These are phyloP conservation scores for Pitangus sulphuratus DNA, from an alignment of 2,797 vertebrate genomes.

Conservation along the genomic window DNA sequence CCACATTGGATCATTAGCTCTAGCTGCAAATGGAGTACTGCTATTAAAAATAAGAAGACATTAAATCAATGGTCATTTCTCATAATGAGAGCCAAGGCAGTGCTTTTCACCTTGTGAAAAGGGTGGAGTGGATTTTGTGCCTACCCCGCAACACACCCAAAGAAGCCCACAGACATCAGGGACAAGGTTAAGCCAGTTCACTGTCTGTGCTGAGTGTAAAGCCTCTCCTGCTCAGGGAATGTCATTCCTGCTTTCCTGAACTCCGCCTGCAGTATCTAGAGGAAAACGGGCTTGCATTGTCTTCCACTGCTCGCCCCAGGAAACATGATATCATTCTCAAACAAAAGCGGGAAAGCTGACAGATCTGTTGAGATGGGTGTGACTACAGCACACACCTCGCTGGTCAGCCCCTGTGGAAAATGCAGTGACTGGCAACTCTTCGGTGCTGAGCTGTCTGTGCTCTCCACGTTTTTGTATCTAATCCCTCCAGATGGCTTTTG, in stretches of 20 bases:
- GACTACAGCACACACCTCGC: conserved; percentile 71
- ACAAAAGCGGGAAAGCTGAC: conserved; percentile 86
- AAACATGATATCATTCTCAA: conserved; percentile 83
- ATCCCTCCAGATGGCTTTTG: background rate
- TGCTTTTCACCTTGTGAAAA: conserved; percentile 50
- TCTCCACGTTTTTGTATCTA: accelerated
- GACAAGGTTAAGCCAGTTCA: conserved; percentile 71
- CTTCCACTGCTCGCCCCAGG: conserved; percentile 78
- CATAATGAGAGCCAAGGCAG: background rate
- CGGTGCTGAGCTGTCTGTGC: background rate
- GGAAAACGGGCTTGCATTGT: conserved; percentile 78
- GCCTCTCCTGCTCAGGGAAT: conserved; percentile 64
- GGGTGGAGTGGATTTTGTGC: conserved; percentile 64
- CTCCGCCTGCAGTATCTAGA: conserved; percentile 79
- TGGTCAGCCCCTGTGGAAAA: conserved; percentile 45
- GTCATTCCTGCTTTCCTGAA: conserved; percentile 80
- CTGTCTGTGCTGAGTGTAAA: conserved; percentile 3
- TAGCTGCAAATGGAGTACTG: background rate
- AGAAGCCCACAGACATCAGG: background rate
- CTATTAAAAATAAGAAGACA: background rate
- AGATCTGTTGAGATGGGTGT: conserved; percentile 80
- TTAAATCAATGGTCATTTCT: background rate
- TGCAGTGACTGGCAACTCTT: background rate
- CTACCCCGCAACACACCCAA: conserved; percentile 58
- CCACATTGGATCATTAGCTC: background rate